Evolutionary conservation across 2,888 invertebrate genomes (phyloP).

Genomic region (Drosophila barbarae): DNA sequence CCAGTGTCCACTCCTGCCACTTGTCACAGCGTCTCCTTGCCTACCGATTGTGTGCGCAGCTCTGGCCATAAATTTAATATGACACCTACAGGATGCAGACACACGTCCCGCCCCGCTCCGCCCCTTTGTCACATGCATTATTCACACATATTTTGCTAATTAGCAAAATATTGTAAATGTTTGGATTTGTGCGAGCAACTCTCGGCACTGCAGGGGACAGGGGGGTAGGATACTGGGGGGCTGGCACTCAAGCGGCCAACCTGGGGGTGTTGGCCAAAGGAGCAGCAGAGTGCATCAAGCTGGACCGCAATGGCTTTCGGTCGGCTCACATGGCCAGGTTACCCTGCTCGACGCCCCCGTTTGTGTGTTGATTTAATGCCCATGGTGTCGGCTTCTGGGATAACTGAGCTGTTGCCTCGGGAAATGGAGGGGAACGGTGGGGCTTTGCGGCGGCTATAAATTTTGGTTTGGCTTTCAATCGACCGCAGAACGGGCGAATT

Average conservation of each 20-base stretch:
- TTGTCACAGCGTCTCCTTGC: constrained; percentile 19
- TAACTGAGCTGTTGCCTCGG: constrained; percentile 29
- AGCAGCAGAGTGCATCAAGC: constrained; percentile 45
- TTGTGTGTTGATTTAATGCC: constrained; percentile 65
- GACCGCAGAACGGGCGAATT: constrained; percentile 54
- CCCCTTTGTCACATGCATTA: constrained; percentile 57
- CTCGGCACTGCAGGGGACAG: background rate
- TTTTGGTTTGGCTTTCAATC: constrained; percentile 66
- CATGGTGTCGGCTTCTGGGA: constrained; percentile 46
- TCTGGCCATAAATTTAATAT: constrained; percentile 65
- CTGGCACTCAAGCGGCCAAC: background rate
- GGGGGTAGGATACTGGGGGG: background rate
- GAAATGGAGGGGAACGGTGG: constrained; percentile 14
- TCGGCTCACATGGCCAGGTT: constrained; percentile 40
- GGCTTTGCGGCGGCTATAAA: constrained; percentile 54
- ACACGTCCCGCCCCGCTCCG: background rate
- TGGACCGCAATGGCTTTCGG: constrained; percentile 55
- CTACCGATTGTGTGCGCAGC: constrained; percentile 36
- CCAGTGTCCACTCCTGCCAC: constrained; percentile 27
- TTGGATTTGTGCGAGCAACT: constrained; percentile 53
- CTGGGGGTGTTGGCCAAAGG: constrained; percentile 22
- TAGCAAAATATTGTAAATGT: constrained; percentile 69
- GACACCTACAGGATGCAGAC: constrained; percentile 53
- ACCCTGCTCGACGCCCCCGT: background rate
- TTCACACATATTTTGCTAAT: constrained; percentile 74